Evolutionary conservation across 2,113 vertebrate genomes (phyloP).

Genomic region (Microcebus tavaratra): DNA sequence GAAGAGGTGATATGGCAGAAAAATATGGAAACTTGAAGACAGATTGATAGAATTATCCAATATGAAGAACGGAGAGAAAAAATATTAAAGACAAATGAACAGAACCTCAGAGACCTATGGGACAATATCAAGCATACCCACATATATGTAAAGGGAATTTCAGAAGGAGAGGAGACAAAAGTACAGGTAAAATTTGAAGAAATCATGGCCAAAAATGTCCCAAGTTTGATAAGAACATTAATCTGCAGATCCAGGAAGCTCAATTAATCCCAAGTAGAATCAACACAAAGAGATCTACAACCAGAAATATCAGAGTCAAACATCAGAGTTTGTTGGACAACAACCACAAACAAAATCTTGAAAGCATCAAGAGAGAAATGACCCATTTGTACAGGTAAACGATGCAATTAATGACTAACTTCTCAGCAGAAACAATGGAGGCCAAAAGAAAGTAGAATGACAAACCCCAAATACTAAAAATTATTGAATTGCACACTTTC

Average conservation of each 20-base stretch:
- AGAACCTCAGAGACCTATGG: neutral
- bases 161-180: neutral
- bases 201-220: neutral
- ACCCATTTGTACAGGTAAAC: neutral
- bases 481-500: neutral
- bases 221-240: neutral
- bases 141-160: neutral
- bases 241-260: neutral
- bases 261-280: neutral
- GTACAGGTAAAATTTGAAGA: neutral
- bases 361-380: neutral
- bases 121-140: neutral
- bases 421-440: slow-evolving; percentile 12
- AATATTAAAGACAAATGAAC: neutral
- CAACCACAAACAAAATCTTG: neutral
- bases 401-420: neutral
- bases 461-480: neutral
- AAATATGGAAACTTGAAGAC: neutral
- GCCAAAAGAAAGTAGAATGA: neutral
- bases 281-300: neutral
- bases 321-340: neutral
- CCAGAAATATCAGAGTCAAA: neutral
- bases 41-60: neutral
- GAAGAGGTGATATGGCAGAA: neutral
- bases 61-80: neutral